Evolutionary conservation across 2,797 vertebrate species (phyloP), one percentile per base, ranked within the genome.

Genomic region (Rousettus madagascariensis): DNA sequence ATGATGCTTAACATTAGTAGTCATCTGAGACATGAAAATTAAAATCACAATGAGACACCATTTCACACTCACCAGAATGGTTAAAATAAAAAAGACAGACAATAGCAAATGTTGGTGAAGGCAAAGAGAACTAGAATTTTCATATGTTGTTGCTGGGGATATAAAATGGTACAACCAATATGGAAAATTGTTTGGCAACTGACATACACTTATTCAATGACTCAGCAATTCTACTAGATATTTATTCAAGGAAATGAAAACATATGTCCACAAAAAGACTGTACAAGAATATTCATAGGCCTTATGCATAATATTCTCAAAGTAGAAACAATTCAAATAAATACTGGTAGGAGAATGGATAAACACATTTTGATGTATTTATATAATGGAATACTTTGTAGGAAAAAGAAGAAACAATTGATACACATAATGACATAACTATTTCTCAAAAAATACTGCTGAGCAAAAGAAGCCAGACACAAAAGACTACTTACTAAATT

Each of bases 181-280:
- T 71, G 68, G 43, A 43, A 87, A 82, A 63, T 22, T 77, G n/a
- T 75, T 87, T 91, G 69, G 83, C 61, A 77, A 65, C 1, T 71
- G 80, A 38, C 61, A 91, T 63, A 68, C 41, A 57, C 80, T 90
- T 75, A 82, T 46, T 33, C 49, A 69, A 41, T 46, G 71, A 57
- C 36, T 38, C 26, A 91, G 77, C 38, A 65, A 63, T 71, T 85
- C 49, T 63, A 85, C 2, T 61, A 66, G 51, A 20, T 74, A 33
- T 69, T 28, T 69, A 82, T 33, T 55, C 6, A 77, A 86, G 82
- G 87, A 91, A 63, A 63, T 61, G 33, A 87, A 95, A 86, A 61
- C 43, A 28, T 36, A 80, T 59, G 38, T n/a, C 20, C 30, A 90
- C 22, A 93, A 69, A 90, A 80, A 38, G 49, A 49, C 9, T 63